Percentiles rank a stretch among this genome's conserved stretches.
Evolutionary conservation across 2,888 invertebrate genomes (phyloP).

Genomic region (Tribolium freemani): DNA sequence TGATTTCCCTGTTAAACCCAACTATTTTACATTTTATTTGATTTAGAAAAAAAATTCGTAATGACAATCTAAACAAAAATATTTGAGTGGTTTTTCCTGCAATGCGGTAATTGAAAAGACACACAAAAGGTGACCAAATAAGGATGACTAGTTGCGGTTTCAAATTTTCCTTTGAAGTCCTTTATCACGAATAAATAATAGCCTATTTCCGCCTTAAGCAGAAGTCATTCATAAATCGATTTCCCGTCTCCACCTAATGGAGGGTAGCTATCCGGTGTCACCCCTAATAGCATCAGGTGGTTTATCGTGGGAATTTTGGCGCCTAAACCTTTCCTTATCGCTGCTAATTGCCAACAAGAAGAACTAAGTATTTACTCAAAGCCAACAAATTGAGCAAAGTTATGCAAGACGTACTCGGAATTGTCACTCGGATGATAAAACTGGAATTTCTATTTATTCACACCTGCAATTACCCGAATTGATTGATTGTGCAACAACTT

Average conservation of each 20-base stretch:
- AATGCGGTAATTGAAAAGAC: too few relatives aligned
- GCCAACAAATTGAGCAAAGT: not conserved
- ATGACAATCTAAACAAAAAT: too few relatives aligned
- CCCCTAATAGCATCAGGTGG: constrained; percentile 30
- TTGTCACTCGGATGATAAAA: not conserved
- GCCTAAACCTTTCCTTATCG: constrained; percentile 43
- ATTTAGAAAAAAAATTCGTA: too few relatives aligned
- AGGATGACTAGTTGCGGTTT: not conserved
- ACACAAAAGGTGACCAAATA: too few relatives aligned
- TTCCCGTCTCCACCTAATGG: constrained; percentile 44
- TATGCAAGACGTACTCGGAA: not conserved
- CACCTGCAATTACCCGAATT: not conserved
- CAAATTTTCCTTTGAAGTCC: not conserved
- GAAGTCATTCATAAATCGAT: constrained; percentile 52
- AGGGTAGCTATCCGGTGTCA: constrained; percentile 46
- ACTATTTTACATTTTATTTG: too few relatives aligned
- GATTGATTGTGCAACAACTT: not conserved
- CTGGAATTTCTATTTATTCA: too few relatives aligned
- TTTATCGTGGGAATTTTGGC: constrained; percentile 54
- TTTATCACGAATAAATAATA: not conserved
- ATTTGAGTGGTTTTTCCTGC: too few relatives aligned
- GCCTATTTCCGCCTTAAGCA: constrained; percentile 38
- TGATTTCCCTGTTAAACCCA: too few relatives aligned
- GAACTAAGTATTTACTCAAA: not conserved
- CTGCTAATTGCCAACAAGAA: not conserved